Percentiles rank a stretch among this genome's conserved stretches.
phyloP scores from a whole-genome alignment of 2,888 invertebrate genomes.

The Ditula angustiorana region DNA sequence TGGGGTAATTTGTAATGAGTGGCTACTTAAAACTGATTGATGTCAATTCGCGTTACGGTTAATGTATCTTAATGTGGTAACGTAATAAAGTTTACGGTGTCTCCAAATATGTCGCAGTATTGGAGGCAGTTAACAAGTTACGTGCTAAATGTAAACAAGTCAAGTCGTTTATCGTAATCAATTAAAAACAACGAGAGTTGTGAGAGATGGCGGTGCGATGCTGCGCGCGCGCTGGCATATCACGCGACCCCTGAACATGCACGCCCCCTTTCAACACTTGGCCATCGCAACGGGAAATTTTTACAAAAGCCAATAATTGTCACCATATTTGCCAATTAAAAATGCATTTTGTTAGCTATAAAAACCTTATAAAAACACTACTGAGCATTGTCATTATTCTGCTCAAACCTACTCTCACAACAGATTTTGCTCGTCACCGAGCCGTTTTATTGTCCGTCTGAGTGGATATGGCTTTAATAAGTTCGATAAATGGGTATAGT shows the following conservation, averaged over 20 bases:
- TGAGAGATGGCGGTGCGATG: slow-evolving; percentile 58
- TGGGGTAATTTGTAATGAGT: slow-evolving; percentile 62
- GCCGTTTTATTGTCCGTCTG: slow-evolving; percentile 30
- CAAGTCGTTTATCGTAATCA: slow-evolving; percentile 47
- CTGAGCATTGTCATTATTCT: slow-evolving; percentile 3
- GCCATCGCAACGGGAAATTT: slow-evolving; percentile 48
- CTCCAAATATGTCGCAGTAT: slow-evolving; percentile 17
- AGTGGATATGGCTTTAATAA: slow-evolving; percentile 28
- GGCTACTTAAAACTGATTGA: slow-evolving; percentile 39
- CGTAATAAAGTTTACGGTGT: slow-evolving; percentile 13
- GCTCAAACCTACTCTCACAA: slow-evolving; percentile 18
- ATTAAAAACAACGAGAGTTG: slow-evolving; percentile 64
- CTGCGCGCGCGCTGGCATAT: slow-evolving; percentile 61
- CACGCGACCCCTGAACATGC: slow-evolving; percentile 67
- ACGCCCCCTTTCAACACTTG: slow-evolving; percentile 50
- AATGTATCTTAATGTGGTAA: slow-evolving; percentile 13
- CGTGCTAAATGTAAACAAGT: slow-evolving; percentile 22
- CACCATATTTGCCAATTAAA: slow-evolving; percentile 45
- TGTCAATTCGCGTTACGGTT: slow-evolving; percentile 32
- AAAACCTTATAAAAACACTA: slow-evolving; percentile 29
- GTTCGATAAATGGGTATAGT: slow-evolving; percentile 30
- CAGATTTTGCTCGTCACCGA: slow-evolving; percentile 38
- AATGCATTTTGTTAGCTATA: slow-evolving; percentile 39
- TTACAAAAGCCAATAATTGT: slow-evolving; percentile 43
- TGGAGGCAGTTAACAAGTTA: slow-evolving; percentile 9